These are phyloP conservation scores for Macrotrachela quadricornifera DNA, from an alignment of 1,140 invertebrate species.

Conservation along the genomic window DNA sequence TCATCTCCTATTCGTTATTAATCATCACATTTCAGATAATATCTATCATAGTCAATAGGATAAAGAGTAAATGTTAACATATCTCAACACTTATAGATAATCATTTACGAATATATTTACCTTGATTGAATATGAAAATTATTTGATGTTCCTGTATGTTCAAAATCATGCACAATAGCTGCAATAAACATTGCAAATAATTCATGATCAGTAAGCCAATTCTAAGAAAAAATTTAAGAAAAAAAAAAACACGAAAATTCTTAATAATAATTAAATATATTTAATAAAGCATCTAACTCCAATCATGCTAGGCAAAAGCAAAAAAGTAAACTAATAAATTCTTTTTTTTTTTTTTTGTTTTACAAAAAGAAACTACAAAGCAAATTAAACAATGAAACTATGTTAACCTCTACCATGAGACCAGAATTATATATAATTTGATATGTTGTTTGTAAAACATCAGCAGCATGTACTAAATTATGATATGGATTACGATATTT, in stretches of 20 bases:
- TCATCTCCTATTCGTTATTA: no score
- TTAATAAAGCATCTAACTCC: background rate
- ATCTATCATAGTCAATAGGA: no score
- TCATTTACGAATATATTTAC: no score
- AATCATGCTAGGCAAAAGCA: no score
- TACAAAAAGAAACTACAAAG: no score
- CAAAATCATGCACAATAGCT: slow-evolving; percentile 76
- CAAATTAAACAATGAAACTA: no score
- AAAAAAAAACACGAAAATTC: background rate
- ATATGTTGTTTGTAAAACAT: slow-evolving; percentile 81
- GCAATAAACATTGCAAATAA: slow-evolving; percentile 78
- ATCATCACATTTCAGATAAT: no score
- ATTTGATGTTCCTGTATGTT: slow-evolving; percentile 94
- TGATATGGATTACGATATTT: slow-evolving; percentile 72
- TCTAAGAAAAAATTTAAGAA: slow-evolving; percentile 35
- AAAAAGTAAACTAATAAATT: no score
- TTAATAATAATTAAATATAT: background rate
- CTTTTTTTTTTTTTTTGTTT: no score
- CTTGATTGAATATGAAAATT: slow-evolving; percentile 91
- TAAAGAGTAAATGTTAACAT: no score
- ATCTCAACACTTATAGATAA: no score
- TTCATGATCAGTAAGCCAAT: slow-evolving; percentile 78
- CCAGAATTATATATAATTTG: slow-evolving; percentile 73
- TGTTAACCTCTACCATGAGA: slow-evolving; percentile 44
- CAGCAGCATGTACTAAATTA: slow-evolving; percentile 79